These are phyloP conservation scores for Isaurus tuberculatus DNA, from an alignment of 92 coral and sea anemone genomes.

Conservation along the genomic window DNA sequence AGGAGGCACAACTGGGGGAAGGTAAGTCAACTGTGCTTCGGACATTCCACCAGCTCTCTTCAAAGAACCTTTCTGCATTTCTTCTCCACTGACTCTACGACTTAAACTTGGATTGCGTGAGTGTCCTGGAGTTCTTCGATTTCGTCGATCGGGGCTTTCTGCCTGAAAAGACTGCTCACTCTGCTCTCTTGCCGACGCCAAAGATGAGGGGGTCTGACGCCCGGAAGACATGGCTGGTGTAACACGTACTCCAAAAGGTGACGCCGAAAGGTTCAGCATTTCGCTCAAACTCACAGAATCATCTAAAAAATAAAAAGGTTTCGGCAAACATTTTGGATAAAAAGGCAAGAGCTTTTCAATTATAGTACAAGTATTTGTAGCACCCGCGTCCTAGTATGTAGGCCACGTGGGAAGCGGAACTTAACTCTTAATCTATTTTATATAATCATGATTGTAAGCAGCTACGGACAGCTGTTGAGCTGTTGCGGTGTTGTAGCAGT, in stretches of 20 bases:
- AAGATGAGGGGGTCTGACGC: slow-evolving; percentile 67
- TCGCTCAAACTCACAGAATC: slow-evolving; percentile 23
- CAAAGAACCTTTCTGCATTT: slow-evolving; percentile 17
- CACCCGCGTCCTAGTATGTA: no score
- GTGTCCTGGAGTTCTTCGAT: slow-evolving; percentile 36
- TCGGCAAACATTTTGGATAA: not conserved
- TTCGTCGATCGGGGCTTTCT: slow-evolving; percentile 66
- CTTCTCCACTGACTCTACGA: slow-evolving; percentile 47
- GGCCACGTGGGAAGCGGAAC: no score
- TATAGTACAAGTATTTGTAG: no score
- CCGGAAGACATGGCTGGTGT: slow-evolving; percentile 56
- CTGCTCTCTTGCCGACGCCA: slow-evolving; percentile 51
- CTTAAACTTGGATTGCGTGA: slow-evolving; percentile 53
- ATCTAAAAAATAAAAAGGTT: slow-evolving; percentile 4
- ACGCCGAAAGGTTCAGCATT: slow-evolving; percentile 34
- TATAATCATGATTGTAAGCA: no score
- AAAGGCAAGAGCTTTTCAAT: not conserved
- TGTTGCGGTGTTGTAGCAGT: no score
- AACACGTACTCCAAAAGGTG: slow-evolving; percentile 66
- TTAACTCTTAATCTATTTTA: no score
- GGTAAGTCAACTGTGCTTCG: slow-evolving; percentile 63
- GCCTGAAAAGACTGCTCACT: slow-evolving; percentile 49
- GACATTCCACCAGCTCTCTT: slow-evolving; percentile 9
- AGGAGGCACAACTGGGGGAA: slow-evolving; percentile 87
- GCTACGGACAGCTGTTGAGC: no score